Evolutionary conservation across 1,140 invertebrate species (phyloP), one percentile per base, ranked within the genome.

Genomic region (Epicauta chinensis): DNA sequence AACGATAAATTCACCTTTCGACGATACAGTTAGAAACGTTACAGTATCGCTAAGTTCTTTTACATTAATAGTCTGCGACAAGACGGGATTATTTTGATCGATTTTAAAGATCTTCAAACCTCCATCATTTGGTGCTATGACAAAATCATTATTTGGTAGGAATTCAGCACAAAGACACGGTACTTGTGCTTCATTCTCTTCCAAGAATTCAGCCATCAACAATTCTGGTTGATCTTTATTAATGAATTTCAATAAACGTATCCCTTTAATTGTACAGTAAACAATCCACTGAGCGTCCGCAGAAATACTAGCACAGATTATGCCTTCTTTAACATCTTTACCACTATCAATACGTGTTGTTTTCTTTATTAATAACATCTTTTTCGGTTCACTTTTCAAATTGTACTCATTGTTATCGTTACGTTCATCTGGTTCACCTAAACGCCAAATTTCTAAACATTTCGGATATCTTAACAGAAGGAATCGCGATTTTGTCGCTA

Each of bases 381-480:
- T 86, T 5, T 81, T 68, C 1, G 86, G 82, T 30, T 78, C 75
- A 9, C 78, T 73, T 15, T 59, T 54, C 7, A 63, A 35, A 51
- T 58, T 13, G 59, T 62, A 56, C 3, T 62, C 14, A 34, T 34
- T 34, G 3, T 12, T 34, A 11, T 34, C 32, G 32, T 3, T n/a
- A 34, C 5, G 3, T 7, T 12, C 12, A 10, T 4, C 6, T 9
- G 10, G 12, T 13, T 56, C 50, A 11, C 61, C 60, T 36, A 62
- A 56, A 43, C 65, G 70, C 81, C 81, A 83, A 12, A 84, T 44
- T 65, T 83, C 81, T 14, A 84, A 61, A 64, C 79, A 78, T 53
- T 81, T 80, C 2, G 77, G 71, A 61, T 87, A 89, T 58, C 81
- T 77, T 38, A 93, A 65, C 6, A 92, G 64, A 13, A 91, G 58